Evolutionary conservation across 2,888 invertebrate species (phyloP).

Genomic region (Stenodera caucasica): DNA sequence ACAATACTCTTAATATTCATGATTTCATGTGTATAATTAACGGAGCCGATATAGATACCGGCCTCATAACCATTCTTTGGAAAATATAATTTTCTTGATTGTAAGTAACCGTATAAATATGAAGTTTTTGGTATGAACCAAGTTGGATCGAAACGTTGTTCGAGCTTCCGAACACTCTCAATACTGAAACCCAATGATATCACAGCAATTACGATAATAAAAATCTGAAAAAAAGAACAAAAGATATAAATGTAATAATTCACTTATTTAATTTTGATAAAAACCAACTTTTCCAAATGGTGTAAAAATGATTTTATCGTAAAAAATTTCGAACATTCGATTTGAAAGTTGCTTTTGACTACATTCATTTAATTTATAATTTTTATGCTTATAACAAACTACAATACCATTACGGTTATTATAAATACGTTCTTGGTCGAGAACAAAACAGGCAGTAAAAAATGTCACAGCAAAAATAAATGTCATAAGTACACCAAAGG

Average conservation of each 20-base stretch:
- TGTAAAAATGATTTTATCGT: slow-evolving; percentile 68
- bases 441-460: slow-evolving; percentile 74
- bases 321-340: slow-evolving; percentile 62
- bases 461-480: slow-evolving; percentile 79
- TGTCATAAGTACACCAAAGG: slow-evolving; percentile 73
- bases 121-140: slow-evolving; percentile 76
- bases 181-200: slow-evolving; percentile 65
- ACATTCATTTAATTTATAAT: slow-evolving; percentile 57
- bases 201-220: slow-evolving; percentile 64
- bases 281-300: slow-evolving; percentile 63
- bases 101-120: slow-evolving; percentile 66
- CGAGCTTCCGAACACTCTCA: slow-evolving; percentile 64
- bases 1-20: slow-evolving; percentile 61
- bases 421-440: slow-evolving; percentile 69
- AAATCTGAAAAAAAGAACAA: slow-evolving; percentile 49
- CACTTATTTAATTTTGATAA: background rate
- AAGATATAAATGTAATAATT: slow-evolving; percentile 8
- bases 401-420: slow-evolving; percentile 66
- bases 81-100: slow-evolving; percentile 62
- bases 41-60: slow-evolving; percentile 66
- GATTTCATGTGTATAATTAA: slow-evolving; percentile 68
- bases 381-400: slow-evolving; percentile 67
- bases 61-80: slow-evolving; percentile 68
- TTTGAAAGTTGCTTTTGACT: slow-evolving; percentile 63
- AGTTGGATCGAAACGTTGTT: slow-evolving; percentile 76